Conservation (phyloP, 2,797 vertebrate genomes). For the Chrysocyon brachyurus region DNA sequence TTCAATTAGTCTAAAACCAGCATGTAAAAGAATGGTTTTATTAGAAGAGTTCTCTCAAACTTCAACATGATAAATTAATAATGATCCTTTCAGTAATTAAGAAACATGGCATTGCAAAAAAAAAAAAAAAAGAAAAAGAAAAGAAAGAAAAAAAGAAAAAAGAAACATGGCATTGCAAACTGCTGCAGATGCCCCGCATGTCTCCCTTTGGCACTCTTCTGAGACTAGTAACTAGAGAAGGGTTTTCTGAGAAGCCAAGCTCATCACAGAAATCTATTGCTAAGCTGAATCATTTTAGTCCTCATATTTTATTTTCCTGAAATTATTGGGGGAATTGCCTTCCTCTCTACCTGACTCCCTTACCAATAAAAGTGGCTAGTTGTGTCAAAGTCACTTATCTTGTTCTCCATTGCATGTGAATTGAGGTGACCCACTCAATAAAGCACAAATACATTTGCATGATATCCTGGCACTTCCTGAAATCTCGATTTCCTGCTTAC, state of each 20-base stretch:
- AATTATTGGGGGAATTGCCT: neutral
- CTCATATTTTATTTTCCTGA: neutral
- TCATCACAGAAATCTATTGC: neutral
- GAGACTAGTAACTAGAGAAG: neutral
- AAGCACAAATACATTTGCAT: neutral
- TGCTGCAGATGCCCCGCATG: too few relatives aligned
- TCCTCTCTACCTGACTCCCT: neutral
- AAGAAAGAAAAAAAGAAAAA: neutral
- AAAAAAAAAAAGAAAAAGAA: too few relatives aligned
- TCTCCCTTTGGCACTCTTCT: neutral
- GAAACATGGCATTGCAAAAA: neutral
- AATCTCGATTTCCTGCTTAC: neutral
- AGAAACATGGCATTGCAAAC: neutral
- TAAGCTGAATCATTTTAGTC: neutral
- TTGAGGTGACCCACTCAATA: neutral
- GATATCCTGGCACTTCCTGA: neutral
- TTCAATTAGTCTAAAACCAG: neutral
- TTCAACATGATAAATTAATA: neutral
- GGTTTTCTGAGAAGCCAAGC: neutral
- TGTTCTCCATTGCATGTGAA: neutral
- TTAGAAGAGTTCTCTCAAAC: neutral
- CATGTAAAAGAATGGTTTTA: neutral
- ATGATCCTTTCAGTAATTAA: neutral
- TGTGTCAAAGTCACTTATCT: neutral
- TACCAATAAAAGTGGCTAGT: neutral